These are phyloP conservation scores for Leucophenga montana DNA, from an alignment of 2,888 invertebrate genomes.

Conservation along the genomic window DNA sequence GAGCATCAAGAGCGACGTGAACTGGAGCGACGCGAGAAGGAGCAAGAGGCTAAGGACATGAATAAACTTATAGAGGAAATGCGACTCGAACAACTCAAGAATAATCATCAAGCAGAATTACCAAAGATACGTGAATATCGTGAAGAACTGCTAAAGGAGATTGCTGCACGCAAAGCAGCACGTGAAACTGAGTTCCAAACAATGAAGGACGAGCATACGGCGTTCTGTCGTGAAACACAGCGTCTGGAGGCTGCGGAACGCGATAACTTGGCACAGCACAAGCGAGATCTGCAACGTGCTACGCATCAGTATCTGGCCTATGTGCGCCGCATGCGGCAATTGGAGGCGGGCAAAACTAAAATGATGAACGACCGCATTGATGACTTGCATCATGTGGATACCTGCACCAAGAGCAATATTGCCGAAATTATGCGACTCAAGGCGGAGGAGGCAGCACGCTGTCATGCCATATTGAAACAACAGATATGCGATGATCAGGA, in stretches of 20 bases:
- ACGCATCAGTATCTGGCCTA: conserved; percentile 64
- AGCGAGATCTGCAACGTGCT: conserved; percentile 50
- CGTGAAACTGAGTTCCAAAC: conserved; percentile 44
- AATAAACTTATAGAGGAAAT: conserved; percentile 52
- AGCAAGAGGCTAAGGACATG: conserved; percentile 45
- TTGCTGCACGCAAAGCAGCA: conserved; percentile 45
- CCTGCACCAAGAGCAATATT: conserved; percentile 58
- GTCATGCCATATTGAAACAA: conserved; percentile 53
- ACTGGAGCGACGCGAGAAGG: conserved; percentile 46
- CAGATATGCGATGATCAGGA: conserved; percentile 66
- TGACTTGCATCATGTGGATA: conserved; percentile 59
- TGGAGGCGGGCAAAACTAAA: conserved; percentile 56
- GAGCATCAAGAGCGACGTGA: conserved; percentile 45
- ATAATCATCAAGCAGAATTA: conserved; percentile 24
- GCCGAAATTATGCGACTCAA: conserved; percentile 49
- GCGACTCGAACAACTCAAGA: conserved; percentile 55
- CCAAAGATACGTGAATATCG: conserved; percentile 49
- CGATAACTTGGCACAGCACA: conserved; percentile 39
- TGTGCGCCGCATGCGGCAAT: conserved; percentile 55
- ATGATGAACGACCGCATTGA: conserved; percentile 55
- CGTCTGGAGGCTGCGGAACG: conserved; percentile 54
- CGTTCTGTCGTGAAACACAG: conserved; percentile 56
- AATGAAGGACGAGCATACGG: conserved; percentile 51
- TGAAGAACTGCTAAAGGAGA: conserved; percentile 54
- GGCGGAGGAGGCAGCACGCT: conserved; percentile 52